Evolutionary conservation across 2,113 vertebrate genomes (phyloP), one percentile per base, ranked within the genome.

Genomic region (western clawed frog (Xenopus tropicalis)): DNA sequence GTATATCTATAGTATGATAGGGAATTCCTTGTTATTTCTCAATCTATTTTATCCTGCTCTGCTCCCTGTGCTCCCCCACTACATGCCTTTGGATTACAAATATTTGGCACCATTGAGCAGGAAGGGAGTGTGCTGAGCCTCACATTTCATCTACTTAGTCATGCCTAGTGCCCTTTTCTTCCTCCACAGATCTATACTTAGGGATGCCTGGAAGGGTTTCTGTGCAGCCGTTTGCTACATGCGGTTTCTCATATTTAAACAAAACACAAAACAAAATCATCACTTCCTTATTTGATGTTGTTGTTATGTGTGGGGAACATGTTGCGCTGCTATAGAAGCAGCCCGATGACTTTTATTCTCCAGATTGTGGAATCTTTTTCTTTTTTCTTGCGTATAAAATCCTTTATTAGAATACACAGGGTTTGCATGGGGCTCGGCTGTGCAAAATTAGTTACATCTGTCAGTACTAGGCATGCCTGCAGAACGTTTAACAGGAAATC

Each of bases 121-220:
- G 73, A 75, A 75, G 66, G 73, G 73, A 75, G 73, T 75, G 73
- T 75, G 44, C 73, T 75, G 20, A 69, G 46, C 73, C 73, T 75
- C 73, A 75, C 73, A 75, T 75, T 75, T 75, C 73, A 75, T 75
- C 57, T 61, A 69, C 73, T 75, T 75, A 75, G 73, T 75, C 66
- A 75, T 75, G 73, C 73, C 66, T 69, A 75, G 59, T 69, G 59
- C 66, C 19, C 73, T 75, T 66, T 75, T 69, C 56, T 69, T 63
- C 66, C 73, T 75, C 66, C 66, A 59, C 66, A 69, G 24, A 69
- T 69, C 73, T 75, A 75, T 69, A 75, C 66, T 69, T 63, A 75
- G 73, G 58, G 72, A 51, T 52, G 72, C 62, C 72, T 75, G 66
- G 37, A 52, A 75, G 17, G 65, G 54, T 75, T 68, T 48, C 57